phyloP scores from a whole-genome alignment of 2,888 invertebrate genomes.

The Serrognathus titanus region DNA sequence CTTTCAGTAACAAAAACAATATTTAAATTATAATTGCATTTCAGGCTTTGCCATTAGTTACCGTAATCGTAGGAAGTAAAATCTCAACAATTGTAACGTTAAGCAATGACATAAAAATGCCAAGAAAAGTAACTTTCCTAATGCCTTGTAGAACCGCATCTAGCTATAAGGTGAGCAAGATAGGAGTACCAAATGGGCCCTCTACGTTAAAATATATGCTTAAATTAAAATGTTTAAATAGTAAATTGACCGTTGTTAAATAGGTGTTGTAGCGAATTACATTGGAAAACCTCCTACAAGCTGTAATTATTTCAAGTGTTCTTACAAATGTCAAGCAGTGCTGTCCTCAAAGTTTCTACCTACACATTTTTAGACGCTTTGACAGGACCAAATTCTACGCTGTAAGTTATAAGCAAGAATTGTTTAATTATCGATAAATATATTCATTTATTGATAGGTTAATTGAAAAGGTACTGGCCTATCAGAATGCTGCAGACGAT shows the following conservation, averaged over 20 bases:
- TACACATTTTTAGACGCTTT: conserved; percentile 81
- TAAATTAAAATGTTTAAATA: too few relatives aligned
- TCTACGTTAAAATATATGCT: conserved; percentile 76
- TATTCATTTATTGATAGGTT: conserved; percentile 31
- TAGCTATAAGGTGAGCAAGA: conserved; percentile 41
- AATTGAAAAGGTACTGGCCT: conserved; percentile 69
- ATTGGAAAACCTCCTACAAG: conserved; percentile 63
- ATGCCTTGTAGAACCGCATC: conserved; percentile 40
- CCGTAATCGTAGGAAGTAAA: conserved; percentile 71
- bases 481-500: conserved; percentile 90
- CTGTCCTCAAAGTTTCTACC: conserved; percentile 84
- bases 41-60: conserved; percentile 80
- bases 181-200: conserved; percentile 82
- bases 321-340: conserved; percentile 91
- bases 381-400: conserved; percentile 51
- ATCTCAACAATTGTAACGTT: conserved; percentile 56
- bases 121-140: conserved; percentile 50
- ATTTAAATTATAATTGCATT: conserved; percentile 11
- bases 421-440: conserved; percentile 6
- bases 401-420: conserved; percentile 46
- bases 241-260: too few relatives aligned
- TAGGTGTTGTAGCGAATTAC: conserved; percentile 45
- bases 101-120: conserved; percentile 54
- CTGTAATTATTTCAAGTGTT: conserved; percentile 76
- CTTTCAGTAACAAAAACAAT: too few relatives aligned